Evolutionary conservation across 2,888 invertebrate species (phyloP).

Genomic region (Tetrapedia diversipes): DNA sequence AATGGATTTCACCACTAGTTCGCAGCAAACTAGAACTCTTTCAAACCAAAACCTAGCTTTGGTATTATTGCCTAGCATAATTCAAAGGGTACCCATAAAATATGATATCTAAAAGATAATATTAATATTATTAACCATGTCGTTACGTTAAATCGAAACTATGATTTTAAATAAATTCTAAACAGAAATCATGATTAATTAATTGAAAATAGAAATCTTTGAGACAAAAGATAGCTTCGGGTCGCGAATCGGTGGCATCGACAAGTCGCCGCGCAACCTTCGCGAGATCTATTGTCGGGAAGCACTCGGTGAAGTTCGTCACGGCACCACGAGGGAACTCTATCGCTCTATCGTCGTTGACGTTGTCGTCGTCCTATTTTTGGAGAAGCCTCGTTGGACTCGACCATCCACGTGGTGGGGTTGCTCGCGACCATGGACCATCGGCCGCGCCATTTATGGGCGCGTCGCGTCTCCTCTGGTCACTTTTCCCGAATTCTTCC

Average conservation of each 20-base stretch:
- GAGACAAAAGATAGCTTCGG: not conserved
- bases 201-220: too few relatives aligned
- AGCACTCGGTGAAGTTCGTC: conserved; percentile 21
- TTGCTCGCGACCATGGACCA: conserved; percentile 76
- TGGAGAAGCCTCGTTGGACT: conserved; percentile 78
- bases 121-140: too few relatives aligned
- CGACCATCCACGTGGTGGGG: conserved; percentile 72
- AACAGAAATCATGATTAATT: too few relatives aligned
- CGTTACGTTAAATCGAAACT: too few relatives aligned
- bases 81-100: too few relatives aligned
- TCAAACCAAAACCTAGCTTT: too few relatives aligned
- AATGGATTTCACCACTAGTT: too few relatives aligned
- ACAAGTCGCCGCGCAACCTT: not conserved
- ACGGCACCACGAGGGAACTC: conserved; percentile 43
- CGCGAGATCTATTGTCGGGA: conserved; percentile 15
- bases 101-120: too few relatives aligned
- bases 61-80: too few relatives aligned
- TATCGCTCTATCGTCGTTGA: conserved; percentile 65
- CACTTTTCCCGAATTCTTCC: conserved; percentile 62
- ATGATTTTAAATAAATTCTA: too few relatives aligned
- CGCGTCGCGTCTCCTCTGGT: conserved; percentile 75
- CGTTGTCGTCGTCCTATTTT: conserved; percentile 79
- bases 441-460: conserved; percentile 82
- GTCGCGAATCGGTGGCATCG: not conserved
- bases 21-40: too few relatives aligned